Conservation (phyloP, 2,113 vertebrate genomes). For the Cavia porcellus region DNA sequence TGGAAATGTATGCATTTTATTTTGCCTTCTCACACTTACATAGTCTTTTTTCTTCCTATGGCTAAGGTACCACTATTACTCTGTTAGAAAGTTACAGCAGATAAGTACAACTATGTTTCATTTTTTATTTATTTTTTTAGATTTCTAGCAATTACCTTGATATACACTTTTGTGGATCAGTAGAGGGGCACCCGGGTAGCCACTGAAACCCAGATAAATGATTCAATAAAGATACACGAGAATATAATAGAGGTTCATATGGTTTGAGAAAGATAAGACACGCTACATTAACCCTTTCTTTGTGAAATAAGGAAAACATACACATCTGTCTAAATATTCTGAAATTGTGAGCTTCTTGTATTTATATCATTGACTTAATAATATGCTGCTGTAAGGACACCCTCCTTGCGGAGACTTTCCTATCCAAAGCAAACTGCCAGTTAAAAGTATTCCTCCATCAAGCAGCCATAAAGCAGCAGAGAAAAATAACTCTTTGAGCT, state of each 20-base stretch:
- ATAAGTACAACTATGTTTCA: constrained; percentile 42
- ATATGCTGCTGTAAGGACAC: neutral
- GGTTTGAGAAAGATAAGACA: constrained; percentile 74
- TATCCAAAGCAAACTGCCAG: constrained; percentile 52
- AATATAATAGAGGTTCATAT: constrained; percentile 74
- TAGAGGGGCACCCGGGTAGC: constrained; percentile 46
- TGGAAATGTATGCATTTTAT: constrained; percentile 53
- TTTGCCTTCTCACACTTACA: constrained; percentile 6
- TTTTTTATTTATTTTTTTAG: constrained; percentile 27
- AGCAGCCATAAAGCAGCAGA: constrained; percentile 54
- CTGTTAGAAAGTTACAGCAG: constrained; percentile 23
- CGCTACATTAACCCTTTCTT: constrained; percentile 69
- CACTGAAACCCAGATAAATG: constrained; percentile 76
- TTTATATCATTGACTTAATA: constrained; percentile 49
- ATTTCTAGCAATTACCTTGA: constrained; percentile 81
- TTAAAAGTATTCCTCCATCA: constrained; percentile 52
- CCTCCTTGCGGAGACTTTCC: constrained; percentile 33
- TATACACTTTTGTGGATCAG: constrained; percentile 68
- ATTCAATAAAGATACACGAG: constrained; percentile 75
- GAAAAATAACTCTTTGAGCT: constrained; percentile 62
- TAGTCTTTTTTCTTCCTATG: neutral
- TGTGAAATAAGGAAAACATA: constrained; percentile 67
- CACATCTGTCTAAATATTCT: constrained; percentile 71
- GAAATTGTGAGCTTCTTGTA: constrained; percentile 39
- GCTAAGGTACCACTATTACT: neutral